Evolutionary conservation across 2,888 invertebrate genomes (phyloP).

Genomic region (Exocentrus adspersus): DNA sequence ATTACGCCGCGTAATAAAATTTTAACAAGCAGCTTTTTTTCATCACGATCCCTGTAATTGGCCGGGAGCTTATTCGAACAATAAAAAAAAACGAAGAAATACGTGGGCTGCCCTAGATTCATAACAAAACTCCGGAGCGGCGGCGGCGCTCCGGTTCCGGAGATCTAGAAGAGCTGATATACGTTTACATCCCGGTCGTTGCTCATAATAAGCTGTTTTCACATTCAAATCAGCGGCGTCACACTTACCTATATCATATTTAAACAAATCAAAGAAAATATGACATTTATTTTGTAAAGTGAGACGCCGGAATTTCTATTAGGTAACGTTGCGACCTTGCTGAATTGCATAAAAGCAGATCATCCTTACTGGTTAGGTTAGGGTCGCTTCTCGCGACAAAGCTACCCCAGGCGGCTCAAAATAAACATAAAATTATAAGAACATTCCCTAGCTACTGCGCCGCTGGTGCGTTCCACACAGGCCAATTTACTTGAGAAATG

Average conservation of each 20-base stretch:
- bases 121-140: neutral
- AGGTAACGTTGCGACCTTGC: no score
- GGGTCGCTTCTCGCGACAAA: no score
- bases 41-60: neutral
- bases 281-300: no score
- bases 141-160: neutral
- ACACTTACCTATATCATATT: no score
- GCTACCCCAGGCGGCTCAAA: no score
- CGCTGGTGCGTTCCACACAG: neutral
- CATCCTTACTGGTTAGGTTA: no score
- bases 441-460: neutral
- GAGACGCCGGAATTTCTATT: no score
- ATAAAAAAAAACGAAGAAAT: conserved; percentile 1
- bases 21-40: neutral
- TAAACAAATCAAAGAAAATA: no score
- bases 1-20: neutral
- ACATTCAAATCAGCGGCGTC: conserved; percentile 24
- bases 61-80: neutral
- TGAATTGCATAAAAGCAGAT: no score
- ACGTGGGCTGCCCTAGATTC: conserved; percentile 9
- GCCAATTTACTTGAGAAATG: neutral
- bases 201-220: conserved; percentile 11
- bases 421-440: no score
- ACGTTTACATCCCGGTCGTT: conserved; percentile 13
- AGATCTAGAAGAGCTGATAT: conserved; percentile 17